Base-by-base conservation (phyloP, 2,888 invertebrate species). In the Ceraclea dissimilis region DNA sequence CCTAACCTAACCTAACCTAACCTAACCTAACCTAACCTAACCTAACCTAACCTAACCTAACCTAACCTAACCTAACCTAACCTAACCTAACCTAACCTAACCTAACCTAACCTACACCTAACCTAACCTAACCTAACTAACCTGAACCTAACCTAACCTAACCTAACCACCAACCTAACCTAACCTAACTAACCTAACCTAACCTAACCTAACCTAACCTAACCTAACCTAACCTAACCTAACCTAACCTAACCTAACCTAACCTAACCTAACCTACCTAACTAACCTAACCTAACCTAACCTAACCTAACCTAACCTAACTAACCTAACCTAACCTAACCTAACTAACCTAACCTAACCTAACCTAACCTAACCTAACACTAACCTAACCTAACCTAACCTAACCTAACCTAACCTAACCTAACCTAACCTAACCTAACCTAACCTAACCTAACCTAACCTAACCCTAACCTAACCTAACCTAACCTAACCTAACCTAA, bases 371-470 rank as follows among this genome's bases (percentile, higher is more conserved):
- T 49, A 49, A 49, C 49, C 49, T 49, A 49, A 49, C 49, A 21
- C 49, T 49, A 49, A 49, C 49, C 49, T 49, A 49, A 21, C 49
- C 49, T 49, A 49, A 49, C 49, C 49, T 49, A 49, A 49, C 49
- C 49, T 49, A 49, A 49, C 49, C 49, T 49, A 49, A 49, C 49
- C 49, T 49, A 49, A 49, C 49, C 49, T 49, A 49, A 49, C 63
- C 63, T 61, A 58, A 63, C 63, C 63, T 59, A 55, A 61, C 59
- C 54, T 58, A 52, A 57, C 56, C 54, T 56, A 57, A 52, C 52
- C 52, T 54, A 63, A 55, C 65, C 61, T 57, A 63, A 59, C 61
- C 58, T 54, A 61, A 60, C 60, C 56, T 50, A 63, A 62, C 61
- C 61, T 58, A 61, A 60, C 60, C 56, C 59, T 56, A 59, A 59